Conservation (phyloP, 2,888 invertebrate species). For the Xanthia togata region DNA sequence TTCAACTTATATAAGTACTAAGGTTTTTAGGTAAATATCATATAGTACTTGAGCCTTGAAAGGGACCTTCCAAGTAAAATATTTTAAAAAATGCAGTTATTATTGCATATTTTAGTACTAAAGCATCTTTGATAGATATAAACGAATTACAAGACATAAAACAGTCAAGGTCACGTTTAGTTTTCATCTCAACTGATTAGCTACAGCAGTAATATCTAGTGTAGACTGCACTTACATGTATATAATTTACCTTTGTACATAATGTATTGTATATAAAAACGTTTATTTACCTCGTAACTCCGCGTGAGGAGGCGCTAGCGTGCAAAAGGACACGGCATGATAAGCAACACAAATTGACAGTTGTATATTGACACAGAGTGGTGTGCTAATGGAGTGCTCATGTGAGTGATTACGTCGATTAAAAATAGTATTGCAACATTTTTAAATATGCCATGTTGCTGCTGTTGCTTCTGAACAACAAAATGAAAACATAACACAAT, state of each 20-base stretch:
- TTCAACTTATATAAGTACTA: neutral
- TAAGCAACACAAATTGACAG: conserved; percentile 81
- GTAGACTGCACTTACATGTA: conserved; percentile 28
- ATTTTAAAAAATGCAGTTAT: neutral
- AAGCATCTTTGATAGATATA: neutral
- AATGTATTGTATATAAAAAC: conserved; percentile 59
- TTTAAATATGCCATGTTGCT: neutral
- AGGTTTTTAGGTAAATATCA: neutral
- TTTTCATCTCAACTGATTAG: conserved; percentile 5
- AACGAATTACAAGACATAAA: conserved; percentile 5
- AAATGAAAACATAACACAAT: neutral
- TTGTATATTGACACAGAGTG: conserved; percentile 49
- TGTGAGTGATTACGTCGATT: neutral
- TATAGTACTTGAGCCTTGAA: neutral
- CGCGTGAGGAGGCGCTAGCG: conserved; percentile 90
- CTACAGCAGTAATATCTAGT: conserved; percentile 14
- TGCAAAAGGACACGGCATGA: conserved; percentile 88
- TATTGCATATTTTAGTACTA: neutral
- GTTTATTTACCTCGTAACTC: conserved; percentile 89
- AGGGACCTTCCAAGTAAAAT: neutral
- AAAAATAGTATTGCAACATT: neutral
- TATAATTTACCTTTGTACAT: conserved; percentile 33
- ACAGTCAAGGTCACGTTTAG: neutral
- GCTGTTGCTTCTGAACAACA: neutral
- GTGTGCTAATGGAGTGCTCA: conserved; percentile 43